Base-by-base conservation (phyloP, 2,888 invertebrate genomes). In the Myopa testacea region DNA sequence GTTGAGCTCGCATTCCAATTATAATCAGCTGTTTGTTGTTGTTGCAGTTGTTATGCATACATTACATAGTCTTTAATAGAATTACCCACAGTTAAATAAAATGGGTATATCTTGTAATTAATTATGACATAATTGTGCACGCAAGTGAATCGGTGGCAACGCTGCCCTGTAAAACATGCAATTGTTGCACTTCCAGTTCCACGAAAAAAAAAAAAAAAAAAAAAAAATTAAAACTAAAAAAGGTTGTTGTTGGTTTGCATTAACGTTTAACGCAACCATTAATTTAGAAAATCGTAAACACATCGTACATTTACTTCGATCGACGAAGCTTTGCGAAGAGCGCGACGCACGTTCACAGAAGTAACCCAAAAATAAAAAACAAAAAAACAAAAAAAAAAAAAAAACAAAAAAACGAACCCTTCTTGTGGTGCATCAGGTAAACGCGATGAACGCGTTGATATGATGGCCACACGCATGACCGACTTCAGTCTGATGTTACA, bases 211-310 rank as follows among this genome's bases (percentile, higher is more conserved):
- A n/a, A 55, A 16, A 1, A 45, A 45, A 45, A 45, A 8, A 45
- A 55, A 55, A 55, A 55, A 4, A n/a, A 55, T n/a, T 55, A n/a
- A n/a, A 1, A 55, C 16, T 16, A n/a, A 55, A 14, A n/a, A 14
- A 19, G 8, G 3, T 26, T 70, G 34, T 4, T 52, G 3, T 76
- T 80, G 80, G 73, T 82, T 81, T 82, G 81, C 85, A 86, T 86
- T 84, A n/a, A n/a, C 55, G n/a, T 55, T 84, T 84, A 85, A 82
- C 74, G 82, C 81, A 83, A 83, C 85, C 84, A 78, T 82, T 86
- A 86, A 87, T 86, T 86, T 84, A 81, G 82, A 82, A 81, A 83
- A 85, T 85, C 84, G 85, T 87, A 87, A 87, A 86, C 86, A 86
- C 86, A 79, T 87, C 86, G 85, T 86, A 85, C 87, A 85, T 84